A percentile compares a stretch with the other conserved stretches of the same genome.
Evolutionary conservation across 2,113 vertebrate species (phyloP).

Genomic region (Platycercus adscitus): DNA sequence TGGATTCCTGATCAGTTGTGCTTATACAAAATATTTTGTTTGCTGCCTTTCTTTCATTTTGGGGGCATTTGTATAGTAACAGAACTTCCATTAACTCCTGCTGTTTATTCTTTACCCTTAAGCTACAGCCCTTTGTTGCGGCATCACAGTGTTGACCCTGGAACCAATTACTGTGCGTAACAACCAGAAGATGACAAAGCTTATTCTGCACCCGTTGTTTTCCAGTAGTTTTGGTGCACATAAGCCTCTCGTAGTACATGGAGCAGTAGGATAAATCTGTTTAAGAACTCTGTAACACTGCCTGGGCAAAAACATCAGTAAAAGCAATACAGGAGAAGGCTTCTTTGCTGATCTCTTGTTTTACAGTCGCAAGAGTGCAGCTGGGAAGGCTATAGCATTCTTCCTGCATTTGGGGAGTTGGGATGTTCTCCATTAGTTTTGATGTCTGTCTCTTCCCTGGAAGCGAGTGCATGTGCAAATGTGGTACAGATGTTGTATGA

Average conservation of each 20-base stretch:
- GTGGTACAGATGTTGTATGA: slow-evolving; percentile 54
- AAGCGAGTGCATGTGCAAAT: slow-evolving; percentile 51
- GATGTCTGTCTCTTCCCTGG: slow-evolving; percentile 37
- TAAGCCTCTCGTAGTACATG: neutral
- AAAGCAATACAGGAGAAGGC: neutral
- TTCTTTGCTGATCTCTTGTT: neutral
- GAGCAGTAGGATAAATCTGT: neutral
- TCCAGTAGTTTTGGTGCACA: neutral
- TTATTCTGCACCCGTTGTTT: slow-evolving; percentile 32
- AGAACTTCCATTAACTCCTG: slow-evolving; percentile 36
- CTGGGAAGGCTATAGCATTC: slow-evolving; percentile 11
- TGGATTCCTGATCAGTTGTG: neutral
- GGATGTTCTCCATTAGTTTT: slow-evolving; percentile 65
- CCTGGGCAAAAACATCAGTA: slow-evolving; percentile 2
- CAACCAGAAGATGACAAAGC: neutral
- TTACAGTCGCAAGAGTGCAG: neutral
- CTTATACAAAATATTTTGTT: neutral
- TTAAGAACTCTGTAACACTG: neutral
- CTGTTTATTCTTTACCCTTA: slow-evolving; percentile 55
- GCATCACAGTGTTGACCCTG: slow-evolving; percentile 49
- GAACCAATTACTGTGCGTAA: slow-evolving; percentile 47
- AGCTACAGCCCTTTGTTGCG: slow-evolving; percentile 50
- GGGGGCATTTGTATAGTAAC: neutral
- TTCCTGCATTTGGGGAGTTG: neutral
- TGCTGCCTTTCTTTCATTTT: slow-evolving; percentile 5